Base-by-base conservation (phyloP, 2,797 vertebrate species). In the Labeo calbasu region DNA sequence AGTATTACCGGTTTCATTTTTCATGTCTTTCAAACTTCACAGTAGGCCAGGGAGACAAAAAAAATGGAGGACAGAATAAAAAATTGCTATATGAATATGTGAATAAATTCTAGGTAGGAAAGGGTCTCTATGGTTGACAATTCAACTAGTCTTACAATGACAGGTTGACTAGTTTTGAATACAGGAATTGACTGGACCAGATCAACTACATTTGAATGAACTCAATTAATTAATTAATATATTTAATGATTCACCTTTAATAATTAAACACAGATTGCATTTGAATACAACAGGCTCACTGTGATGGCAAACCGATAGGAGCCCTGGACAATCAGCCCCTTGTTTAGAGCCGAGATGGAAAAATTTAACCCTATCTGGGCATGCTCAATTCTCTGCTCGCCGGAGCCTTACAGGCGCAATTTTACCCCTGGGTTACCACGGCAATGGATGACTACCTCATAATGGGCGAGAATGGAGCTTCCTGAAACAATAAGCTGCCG, bases 391-490 rank as follows among this genome's bases (percentile, higher is more conserved):
- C 84, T 84, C 87, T 84, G 87, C 86, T 91, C 89, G 80, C 87
- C 81, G 79, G 86, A 91, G 85, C 91, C 88, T 92, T 91, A 59
- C 89, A 77, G 86, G 89, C 90, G 91, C 92, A 87, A 81, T 92
- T 88, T 86, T 91, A 87, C 89, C 89, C 91, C 79, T 84, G 89
- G 89, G 88, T 90, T 82, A 87, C 83, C 84, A 81, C 85, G 63
- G 84, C 66, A 90, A 93, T 88, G 92, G 91, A 90, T 88, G 84
- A 92, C 90, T 86, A 88, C 87, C 86, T 92, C 90, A 90, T 93
- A 95, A 95, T 94, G 94, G 91, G 86, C 1, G 88, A 87, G 89
- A 83, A 90, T 72, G 85, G 83, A 79, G 85, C 86, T 89, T 92
- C 91, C 92, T 90, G 89, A 92, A 93, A 91, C 92, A 92, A 87